Evolutionary conservation across 2,888 invertebrate species (phyloP), one percentile per base, ranked within the genome.

Genomic region (Hedya salicella): DNA sequence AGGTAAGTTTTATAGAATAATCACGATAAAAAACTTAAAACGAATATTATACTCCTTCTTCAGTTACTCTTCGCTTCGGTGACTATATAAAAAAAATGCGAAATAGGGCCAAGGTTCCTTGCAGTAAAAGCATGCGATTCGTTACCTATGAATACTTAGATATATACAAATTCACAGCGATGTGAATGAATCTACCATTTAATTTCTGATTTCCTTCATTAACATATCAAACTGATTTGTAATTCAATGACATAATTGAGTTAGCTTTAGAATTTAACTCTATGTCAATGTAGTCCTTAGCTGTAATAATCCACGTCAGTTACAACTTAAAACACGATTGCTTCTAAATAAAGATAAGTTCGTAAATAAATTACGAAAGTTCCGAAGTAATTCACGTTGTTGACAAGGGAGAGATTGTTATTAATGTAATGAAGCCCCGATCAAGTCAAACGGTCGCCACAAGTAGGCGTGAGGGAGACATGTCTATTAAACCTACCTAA

Each of bases 1-100:
- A 99, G 96, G 98, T 98, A 88, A 93, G 94, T 86, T 54, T 25
- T 49, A 64, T 32, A 62, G 62, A 53, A 68, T 62, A 69, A 66
- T 68, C 53, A 61, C 39, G 19, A 11, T 19, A 14, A 21, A 52
- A 25, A 52, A 5, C 17, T 52, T 44, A 13, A 19, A 19, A 11
- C 2, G 9, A 40, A 25, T n/a, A 25, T 25, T 9, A 2, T 11
- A 36, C 36, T 11, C 36, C 9, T 36, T 36, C 36, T 36, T 25
- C 25, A 25, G 25, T 3, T 11, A 9, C 36, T 5, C 11, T 36
- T 36, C 2, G 36, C 9, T 36, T 36, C 36, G 36, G 36, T 9
- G 9, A 5, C 36, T 36, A 36, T 36, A 36, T 6, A 25, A 25
- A 25, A 25, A 25, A 25, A 25, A 25, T 25, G 25, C 6, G 6